These are phyloP conservation scores for Cataglyphis livida DNA, from an alignment of 2,888 invertebrate species.

Conservation along the genomic window DNA sequence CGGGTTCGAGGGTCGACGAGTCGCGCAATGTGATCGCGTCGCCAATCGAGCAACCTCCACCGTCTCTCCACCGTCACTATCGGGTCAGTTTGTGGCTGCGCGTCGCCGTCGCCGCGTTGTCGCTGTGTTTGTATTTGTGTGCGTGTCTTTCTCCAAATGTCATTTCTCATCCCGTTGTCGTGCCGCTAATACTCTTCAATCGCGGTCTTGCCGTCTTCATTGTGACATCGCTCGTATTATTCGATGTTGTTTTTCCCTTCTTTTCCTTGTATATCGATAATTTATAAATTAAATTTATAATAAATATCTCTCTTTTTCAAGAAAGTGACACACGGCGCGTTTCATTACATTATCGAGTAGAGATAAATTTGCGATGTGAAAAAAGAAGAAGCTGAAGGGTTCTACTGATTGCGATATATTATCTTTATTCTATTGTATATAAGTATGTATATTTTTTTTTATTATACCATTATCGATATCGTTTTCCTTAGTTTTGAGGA, in stretches of 20 bases:
- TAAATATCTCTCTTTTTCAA: not conserved
- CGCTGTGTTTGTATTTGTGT: not conserved
- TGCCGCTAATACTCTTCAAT: constrained; percentile 6
- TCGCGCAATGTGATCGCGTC: constrained; percentile 64
- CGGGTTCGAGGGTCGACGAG: constrained; percentile 71
- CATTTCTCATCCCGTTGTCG: not conserved
- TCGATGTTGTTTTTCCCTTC: constrained; percentile 6
- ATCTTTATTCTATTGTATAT: too few relatives aligned
- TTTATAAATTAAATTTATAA: constrained; percentile 1
- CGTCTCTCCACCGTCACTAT: constrained; percentile 50
- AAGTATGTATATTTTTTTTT: too few relatives aligned
- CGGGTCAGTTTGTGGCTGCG: constrained; percentile 71
- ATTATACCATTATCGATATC: too few relatives aligned
- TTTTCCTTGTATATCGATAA: not conserved
- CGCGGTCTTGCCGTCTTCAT: not conserved
- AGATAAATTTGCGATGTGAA: not conserved
- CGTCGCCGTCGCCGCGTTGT: constrained; percentile 49
- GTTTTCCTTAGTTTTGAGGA: not conserved
- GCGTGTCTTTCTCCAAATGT: not conserved
- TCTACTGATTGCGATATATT: too few relatives aligned
- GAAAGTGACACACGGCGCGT: not conserved
- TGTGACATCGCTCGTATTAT: constrained; percentile 31
- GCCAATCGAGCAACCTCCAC: constrained; percentile 64
- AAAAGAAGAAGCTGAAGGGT: not conserved
- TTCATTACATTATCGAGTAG: not conserved